A percentile compares a stretch with the other conserved stretches of the same genome.
Evolutionary conservation across 2,797 vertebrate genomes (phyloP).

Genomic region (Aplochiton taeniatus): DNA sequence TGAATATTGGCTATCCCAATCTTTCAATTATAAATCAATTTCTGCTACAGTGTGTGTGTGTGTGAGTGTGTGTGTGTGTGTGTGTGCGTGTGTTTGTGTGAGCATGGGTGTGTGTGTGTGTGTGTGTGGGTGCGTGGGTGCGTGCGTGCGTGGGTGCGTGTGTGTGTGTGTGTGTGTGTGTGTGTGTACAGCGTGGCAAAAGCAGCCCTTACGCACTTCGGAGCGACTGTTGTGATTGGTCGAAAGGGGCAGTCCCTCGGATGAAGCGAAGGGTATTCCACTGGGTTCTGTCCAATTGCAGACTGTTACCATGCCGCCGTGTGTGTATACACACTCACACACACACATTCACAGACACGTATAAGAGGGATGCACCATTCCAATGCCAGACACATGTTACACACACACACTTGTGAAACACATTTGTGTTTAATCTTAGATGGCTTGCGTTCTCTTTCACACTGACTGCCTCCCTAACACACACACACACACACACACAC

Average conservation of each 20-base stretch:
- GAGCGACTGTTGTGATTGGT: slow-evolving; percentile 62
- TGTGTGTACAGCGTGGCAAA: background rate
- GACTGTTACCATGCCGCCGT: slow-evolving; percentile 67
- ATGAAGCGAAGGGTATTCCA: slow-evolving; percentile 57
- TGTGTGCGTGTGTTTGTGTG: slow-evolving; percentile 7
- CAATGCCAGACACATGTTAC: background rate
- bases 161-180: slow-evolving; percentile 9
- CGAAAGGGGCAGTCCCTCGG: slow-evolving; percentile 39
- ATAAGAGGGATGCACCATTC: background rate
- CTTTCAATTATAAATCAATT: no score
- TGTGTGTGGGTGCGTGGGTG: background rate
- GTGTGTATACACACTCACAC: slow-evolving; percentile 16
- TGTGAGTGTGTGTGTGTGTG: slow-evolving; percentile 6
- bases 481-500: background rate
- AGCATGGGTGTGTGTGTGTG: background rate
- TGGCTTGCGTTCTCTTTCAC: background rate
- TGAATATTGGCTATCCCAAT: no score
- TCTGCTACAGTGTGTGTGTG: background rate
- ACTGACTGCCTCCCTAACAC: background rate
- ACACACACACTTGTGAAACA: slow-evolving; percentile 5
- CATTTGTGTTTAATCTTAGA: background rate
- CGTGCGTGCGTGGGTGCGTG: slow-evolving; percentile 19
- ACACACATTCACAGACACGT: slow-evolving; percentile 3
- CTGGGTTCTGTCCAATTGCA: slow-evolving; percentile 59
- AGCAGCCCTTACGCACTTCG: slow-evolving; percentile 38